Evolutionary conservation across 2,888 invertebrate genomes (phyloP).

Genomic region (Hirtodrosophila cameraria): DNA sequence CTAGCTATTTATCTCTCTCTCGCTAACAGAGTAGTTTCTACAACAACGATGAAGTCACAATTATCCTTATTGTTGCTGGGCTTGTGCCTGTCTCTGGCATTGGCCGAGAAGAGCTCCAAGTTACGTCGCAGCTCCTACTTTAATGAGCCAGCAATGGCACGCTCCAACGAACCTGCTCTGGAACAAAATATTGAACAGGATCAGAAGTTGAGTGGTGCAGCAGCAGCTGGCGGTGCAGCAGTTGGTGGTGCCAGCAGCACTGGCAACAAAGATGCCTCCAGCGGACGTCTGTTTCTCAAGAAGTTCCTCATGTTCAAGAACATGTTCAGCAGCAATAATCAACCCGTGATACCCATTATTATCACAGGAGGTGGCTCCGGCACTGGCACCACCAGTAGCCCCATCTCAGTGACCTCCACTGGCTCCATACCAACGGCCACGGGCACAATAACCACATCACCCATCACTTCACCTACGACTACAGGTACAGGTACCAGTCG

Average conservation of each 20-base stretch:
- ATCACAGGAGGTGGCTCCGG: constrained; percentile 66
- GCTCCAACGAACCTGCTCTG: constrained; percentile 41
- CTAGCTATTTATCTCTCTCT: constrained; percentile 8
- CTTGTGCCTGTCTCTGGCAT: neutral
- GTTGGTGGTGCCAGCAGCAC: constrained; percentile 4
- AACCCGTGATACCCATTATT: constrained; percentile 79
- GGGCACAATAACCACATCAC: constrained; percentile 52
- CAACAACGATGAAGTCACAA: constrained; percentile 29
- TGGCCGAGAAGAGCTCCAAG: constrained; percentile 25
- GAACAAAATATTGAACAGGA: constrained; percentile 34
- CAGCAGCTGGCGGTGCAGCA: constrained; percentile 5
- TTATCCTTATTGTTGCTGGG: constrained; percentile 49
- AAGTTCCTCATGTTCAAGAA: constrained; percentile 80
- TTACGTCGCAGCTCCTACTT: constrained; percentile 50
- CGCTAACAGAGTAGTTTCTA: constrained; percentile 57
- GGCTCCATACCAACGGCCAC: constrained; percentile 66
- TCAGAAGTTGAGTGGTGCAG: constrained; percentile 19
- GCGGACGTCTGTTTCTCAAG: constrained; percentile 78
- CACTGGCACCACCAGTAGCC: constrained; percentile 19
- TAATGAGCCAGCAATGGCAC: constrained; percentile 56
- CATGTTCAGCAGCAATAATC: constrained; percentile 65
- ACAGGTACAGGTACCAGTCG: neutral
- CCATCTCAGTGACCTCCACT: constrained; percentile 50
- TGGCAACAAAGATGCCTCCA: constrained; percentile 69
- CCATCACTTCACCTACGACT: constrained; percentile 17